Evolutionary conservation across 2,113 vertebrate species (phyloP).

Genomic region (Tetrax tetrax): DNA sequence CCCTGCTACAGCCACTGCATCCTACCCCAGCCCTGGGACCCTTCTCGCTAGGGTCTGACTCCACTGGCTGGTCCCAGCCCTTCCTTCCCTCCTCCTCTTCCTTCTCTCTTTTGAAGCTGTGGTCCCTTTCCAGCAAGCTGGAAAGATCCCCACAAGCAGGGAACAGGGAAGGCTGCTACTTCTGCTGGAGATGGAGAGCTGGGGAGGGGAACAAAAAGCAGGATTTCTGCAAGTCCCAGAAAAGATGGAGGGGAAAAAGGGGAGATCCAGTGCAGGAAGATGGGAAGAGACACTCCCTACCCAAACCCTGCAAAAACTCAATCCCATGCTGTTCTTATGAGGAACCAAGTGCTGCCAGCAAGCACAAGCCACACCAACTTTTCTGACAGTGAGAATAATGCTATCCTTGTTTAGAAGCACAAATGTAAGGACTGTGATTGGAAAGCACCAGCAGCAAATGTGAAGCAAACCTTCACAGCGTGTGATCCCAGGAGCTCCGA

Average conservation of each 20-base stretch:
- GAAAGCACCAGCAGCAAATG: not conserved
- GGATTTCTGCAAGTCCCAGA: not conserved
- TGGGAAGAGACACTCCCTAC: not conserved
- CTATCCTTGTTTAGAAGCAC: not conserved
- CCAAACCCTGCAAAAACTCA: not conserved
- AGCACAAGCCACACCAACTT: not conserved
- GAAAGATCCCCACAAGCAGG: not conserved
- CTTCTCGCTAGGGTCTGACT: not conserved
- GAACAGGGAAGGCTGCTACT: rapidly evolving
- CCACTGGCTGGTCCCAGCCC: not conserved
- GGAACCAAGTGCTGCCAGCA: not conserved
- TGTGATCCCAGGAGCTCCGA: not conserved
- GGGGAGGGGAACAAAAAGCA: not conserved
- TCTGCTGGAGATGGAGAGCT: not conserved
- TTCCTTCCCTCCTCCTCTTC: not conserved
- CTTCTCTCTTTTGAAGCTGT: not conserved
- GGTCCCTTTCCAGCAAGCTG: not conserved
- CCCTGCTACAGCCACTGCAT: not conserved
- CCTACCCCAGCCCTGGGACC: not conserved
- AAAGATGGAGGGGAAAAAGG: not conserved
- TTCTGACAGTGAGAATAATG: not conserved
- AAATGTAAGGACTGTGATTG: not conserved
- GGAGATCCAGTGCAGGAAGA: not conserved
- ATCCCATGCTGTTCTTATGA: not conserved
- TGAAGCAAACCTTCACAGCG: too few species aligned